Conservation (phyloP, 2,888 invertebrate species). For the Neria commutata region DNA sequence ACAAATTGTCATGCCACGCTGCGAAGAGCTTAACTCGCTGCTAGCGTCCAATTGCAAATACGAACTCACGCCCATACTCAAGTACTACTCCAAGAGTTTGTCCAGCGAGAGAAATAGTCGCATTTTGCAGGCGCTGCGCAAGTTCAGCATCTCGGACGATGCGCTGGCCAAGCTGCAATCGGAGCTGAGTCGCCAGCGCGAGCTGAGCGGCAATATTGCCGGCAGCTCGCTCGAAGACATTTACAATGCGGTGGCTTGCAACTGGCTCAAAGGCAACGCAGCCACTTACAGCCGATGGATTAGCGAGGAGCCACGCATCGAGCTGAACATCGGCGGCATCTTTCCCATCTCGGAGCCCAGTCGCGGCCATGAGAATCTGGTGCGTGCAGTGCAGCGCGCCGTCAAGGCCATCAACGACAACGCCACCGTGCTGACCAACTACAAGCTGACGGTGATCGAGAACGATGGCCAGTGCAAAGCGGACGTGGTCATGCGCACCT, state of each 20-base stretch:
- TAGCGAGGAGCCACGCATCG: slow-evolving; percentile 34
- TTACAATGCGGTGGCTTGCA: slow-evolving; percentile 66
- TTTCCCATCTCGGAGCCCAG: slow-evolving; percentile 70
- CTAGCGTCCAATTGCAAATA: slow-evolving; percentile 67
- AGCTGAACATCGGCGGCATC: slow-evolving; percentile 52
- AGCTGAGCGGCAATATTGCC: background rate
- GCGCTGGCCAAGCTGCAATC: slow-evolving; percentile 22
- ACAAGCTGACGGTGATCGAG: slow-evolving; percentile 66
- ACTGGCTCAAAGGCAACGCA: slow-evolving; percentile 68
- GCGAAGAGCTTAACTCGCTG: slow-evolving; percentile 60
- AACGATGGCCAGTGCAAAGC: slow-evolving; percentile 73
- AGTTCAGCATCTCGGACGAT: slow-evolving; percentile 38
- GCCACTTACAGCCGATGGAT: slow-evolving; percentile 64
- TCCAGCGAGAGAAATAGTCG: slow-evolving; percentile 51
- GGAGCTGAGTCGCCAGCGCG: background rate
- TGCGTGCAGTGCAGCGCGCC: slow-evolving; percentile 70
- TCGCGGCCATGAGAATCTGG: slow-evolving; percentile 64
- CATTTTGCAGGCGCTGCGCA: slow-evolving; percentile 38
- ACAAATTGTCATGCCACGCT: slow-evolving; percentile 70
- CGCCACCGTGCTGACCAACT: slow-evolving; percentile 66
- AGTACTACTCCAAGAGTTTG: slow-evolving; percentile 69
- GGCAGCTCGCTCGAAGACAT: no score
- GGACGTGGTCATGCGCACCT: slow-evolving; percentile 76
- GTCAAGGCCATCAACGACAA: slow-evolving; percentile 69
- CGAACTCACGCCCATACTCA: slow-evolving; percentile 71